phyloP scores from a whole-genome alignment of 1,140 invertebrate species.

The Drosophila leontia region DNA sequence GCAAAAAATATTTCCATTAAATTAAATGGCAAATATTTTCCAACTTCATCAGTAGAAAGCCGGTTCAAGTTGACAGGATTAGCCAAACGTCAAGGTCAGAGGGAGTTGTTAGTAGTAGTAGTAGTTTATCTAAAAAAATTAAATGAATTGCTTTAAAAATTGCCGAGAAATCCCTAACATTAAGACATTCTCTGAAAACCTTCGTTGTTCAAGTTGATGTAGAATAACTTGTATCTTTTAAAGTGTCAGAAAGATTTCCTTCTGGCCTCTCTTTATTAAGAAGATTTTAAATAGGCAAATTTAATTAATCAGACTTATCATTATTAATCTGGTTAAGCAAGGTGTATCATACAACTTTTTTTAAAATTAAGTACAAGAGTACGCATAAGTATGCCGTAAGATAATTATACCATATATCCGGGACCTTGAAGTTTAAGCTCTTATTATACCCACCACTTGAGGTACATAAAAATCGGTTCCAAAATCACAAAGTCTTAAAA shows the following conservation, averaged over 20 bases:
- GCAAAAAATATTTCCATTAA: constrained; percentile 13
- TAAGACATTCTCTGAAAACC: neutral
- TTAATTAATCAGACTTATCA: neutral
- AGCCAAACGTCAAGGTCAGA: constrained; percentile 1
- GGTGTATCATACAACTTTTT: neutral
- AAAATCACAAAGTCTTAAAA: neutral
- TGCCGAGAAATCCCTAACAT: neutral
- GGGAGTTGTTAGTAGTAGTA: constrained; percentile 14
- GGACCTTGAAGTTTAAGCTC: neutral
- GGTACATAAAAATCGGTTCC: neutral
- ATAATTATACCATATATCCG: neutral
- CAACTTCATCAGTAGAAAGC: constrained; percentile 11
- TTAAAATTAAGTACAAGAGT: neutral
- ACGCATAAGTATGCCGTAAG: neutral
- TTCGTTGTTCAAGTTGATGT: neutral
- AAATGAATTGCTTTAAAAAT: neutral
- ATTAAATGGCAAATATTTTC: constrained; percentile 39
- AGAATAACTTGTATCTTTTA: neutral
- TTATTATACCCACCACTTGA: neutral
- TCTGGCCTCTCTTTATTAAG: neutral
- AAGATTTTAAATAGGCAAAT: neutral
- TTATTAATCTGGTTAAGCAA: neutral
- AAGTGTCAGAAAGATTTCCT: neutral
- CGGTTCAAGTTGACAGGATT: constrained; percentile 17
- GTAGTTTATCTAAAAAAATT: neutral